A percentile compares a stretch with the other conserved stretches of the same genome.
Conservation (phyloP, 2,888 invertebrate genomes). For the Meghimatium bilineatum region DNA sequence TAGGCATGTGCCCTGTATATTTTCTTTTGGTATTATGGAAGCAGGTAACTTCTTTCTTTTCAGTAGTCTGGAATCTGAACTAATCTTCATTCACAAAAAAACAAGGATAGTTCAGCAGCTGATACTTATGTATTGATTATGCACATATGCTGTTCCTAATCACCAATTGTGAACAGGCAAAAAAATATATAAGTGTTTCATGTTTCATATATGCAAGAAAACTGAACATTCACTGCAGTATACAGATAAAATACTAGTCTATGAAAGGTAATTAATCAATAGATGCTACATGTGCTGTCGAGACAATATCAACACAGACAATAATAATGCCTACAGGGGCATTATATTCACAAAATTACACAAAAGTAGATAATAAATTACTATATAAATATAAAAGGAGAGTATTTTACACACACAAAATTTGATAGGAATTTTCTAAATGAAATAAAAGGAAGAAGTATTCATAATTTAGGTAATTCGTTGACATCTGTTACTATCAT, state of each 20-base stretch:
- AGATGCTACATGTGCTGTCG: conserved; percentile 3
- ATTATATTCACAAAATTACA: not conserved
- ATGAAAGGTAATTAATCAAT: not conserved
- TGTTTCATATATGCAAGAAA: conserved; percentile 15
- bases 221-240: not conserved
- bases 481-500: not conserved
- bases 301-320: not conserved
- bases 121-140: not conserved
- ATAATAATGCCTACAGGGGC: not conserved
- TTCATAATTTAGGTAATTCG: not conserved
- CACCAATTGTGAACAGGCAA: not conserved
- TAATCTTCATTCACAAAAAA: not conserved
- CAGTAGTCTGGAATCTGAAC: not conserved
- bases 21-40: not conserved
- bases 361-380: not conserved
- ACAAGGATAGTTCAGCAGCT: not conserved
- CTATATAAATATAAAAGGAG: not conserved
- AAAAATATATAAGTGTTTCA: not conserved
- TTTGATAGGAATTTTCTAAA: not conserved
- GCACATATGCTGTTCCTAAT: conserved; percentile 1
- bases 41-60: not conserved
- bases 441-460: not conserved
- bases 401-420: not conserved
- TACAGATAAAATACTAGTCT: not conserved
- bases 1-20: too few relatives aligned